Base-by-base conservation (phyloP, 1,140 invertebrate species). In the Cherax destructor region DNA sequence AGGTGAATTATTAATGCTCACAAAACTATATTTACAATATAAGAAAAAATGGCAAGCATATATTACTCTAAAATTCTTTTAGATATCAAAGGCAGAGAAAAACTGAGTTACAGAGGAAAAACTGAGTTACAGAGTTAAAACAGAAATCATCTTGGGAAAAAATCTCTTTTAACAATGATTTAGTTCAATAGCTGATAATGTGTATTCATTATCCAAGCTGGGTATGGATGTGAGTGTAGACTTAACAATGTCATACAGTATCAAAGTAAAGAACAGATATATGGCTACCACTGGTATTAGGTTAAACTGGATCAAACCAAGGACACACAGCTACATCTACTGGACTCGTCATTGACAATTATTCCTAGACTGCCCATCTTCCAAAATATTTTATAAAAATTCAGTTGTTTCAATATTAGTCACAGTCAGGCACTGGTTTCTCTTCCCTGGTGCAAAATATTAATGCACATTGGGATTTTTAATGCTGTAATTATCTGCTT, bases 311-410 rank as follows among this genome's bases (percentile, higher is more conserved):
- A 10, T 72, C 86, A 78, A 30, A 81, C 78, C 52, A 88, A 49
- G 77, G 78, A 61, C 59, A 56, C 61, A 72, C 77, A 80, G 41
- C 86, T 88, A 88, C 56, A 18, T 65, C 86, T 88, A 88, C 86
- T 69, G 61, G 59, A 47, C 78, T 88, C 69, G 59, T 16, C 76
- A 79, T 24, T 72, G 69, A 88, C 86, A 80, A 81, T 81, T 50
- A 65, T 81, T 88, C 61, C 78, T 56, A 52, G 59, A 83, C 61
- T 88, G 74, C 41, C 49, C 52, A 86, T 77, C 10, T 30, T 79
- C 49, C 81, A 83, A 83, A 59, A 41, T 13, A n/a, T 41, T 30
- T 65, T 61, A 52, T 65, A 83, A 65, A 59, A 56, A 83, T 59
- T 69, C 30, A 65, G 56, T 50, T 11, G 24, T 69, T 49, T 88